phyloP scores from a whole-genome alignment of 2,113 vertebrate genomes.

The Platysternon megacephalum region DNA sequence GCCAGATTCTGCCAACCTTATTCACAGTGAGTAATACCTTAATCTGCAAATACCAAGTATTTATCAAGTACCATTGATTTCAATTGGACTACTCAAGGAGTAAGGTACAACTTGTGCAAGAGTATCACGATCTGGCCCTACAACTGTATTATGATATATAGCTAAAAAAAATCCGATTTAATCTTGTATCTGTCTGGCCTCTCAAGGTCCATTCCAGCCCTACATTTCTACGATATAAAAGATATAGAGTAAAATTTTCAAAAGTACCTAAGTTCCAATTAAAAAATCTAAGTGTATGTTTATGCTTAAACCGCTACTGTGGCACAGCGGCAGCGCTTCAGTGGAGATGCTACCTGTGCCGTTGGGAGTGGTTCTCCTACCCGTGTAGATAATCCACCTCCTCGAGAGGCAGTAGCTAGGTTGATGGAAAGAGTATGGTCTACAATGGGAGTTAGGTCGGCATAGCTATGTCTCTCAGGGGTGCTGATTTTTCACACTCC shows the following conservation, averaged over 20 bases:
- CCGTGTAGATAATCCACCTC: neutral
- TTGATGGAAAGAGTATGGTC: too few relatives aligned
- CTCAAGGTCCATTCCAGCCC: neutral
- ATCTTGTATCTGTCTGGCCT: neutral
- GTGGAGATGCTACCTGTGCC: neutral
- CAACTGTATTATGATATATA: neutral
- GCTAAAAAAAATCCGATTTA: too few relatives aligned
- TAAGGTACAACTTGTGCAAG: neutral
- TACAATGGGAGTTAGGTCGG: too few relatives aligned
- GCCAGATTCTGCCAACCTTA: neutral
- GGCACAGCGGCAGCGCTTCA: neutral
- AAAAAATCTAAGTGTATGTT: neutral
- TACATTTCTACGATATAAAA: neutral
- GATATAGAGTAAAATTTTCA: neutral
- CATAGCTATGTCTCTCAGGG: too few relatives aligned
- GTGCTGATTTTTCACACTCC: too few relatives aligned
- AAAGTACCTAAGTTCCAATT: neutral
- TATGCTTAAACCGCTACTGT: neutral
- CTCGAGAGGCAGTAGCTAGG: too few relatives aligned
- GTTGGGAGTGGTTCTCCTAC: neutral
- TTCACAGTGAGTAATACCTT: neutral
- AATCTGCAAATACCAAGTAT: neutral
- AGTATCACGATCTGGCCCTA: neutral
- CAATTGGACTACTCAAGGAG: neutral
- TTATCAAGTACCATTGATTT: neutral